Percentiles rank a stretch among this genome's conserved stretches.
These are phyloP conservation scores for Tenualosa ilisha DNA, from an alignment of 2,797 vertebrate species.

Conservation along the genomic window DNA sequence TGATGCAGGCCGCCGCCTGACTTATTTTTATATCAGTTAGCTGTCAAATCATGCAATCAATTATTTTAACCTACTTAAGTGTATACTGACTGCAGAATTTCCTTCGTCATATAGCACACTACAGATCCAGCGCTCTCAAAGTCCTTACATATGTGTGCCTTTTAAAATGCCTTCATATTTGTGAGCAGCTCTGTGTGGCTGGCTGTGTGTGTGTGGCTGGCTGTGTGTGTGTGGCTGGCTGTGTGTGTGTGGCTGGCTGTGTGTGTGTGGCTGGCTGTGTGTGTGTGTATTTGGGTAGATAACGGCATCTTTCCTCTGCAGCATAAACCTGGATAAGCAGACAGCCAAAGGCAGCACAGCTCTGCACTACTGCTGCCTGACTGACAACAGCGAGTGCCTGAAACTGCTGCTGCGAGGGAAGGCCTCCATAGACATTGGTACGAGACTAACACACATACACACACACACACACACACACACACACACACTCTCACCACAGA, in stretches of 20 bases:
- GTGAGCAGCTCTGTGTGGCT: neutral
- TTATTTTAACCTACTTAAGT: neutral
- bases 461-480: neutral
- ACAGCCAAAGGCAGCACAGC: constrained; percentile 95
- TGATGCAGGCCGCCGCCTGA: neutral
- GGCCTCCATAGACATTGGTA: constrained; percentile 95
- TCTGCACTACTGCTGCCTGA: constrained; percentile 97
- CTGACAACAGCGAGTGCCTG: constrained; percentile 96
- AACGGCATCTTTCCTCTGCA: constrained; percentile 51
- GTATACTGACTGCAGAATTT: too few species aligned
- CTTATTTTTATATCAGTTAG: neutral
- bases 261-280: neutral
- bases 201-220: neutral
- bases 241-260: too few species aligned
- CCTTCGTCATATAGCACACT: too few species aligned
- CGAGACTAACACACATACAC: constrained; percentile 38
- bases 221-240: neutral
- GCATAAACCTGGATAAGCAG: constrained; percentile 95
- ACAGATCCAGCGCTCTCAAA: too few species aligned
- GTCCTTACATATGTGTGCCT: neutral
- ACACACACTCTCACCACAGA: neutral
- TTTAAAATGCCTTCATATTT: neutral
- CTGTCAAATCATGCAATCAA: neutral
- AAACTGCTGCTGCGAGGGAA: constrained; percentile 96
- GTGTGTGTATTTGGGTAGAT: neutral